phyloP scores from a whole-genome alignment of 1,140 invertebrate genomes.

The Drosophila sucinea region DNA sequence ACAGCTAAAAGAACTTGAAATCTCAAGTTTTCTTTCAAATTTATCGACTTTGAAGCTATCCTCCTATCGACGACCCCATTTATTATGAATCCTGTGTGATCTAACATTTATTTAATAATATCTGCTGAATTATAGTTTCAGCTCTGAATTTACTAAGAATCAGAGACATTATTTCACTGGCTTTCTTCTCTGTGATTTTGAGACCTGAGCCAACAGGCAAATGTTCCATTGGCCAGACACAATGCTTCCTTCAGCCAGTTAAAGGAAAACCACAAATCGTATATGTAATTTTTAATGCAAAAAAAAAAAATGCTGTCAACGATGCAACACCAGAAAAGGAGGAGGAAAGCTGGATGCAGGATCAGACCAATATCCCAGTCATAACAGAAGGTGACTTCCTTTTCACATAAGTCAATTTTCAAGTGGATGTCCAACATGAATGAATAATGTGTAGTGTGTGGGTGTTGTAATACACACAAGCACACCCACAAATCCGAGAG shows the following conservation, averaged over 20 bases:
- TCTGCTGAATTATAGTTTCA: too few species aligned
- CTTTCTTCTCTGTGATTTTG: too few species aligned
- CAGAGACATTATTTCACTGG: too few species aligned
- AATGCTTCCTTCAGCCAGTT: slow-evolving; percentile 1
- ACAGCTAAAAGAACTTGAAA: too few species aligned
- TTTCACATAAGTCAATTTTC: slow-evolving; percentile 64
- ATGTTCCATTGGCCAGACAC: too few species aligned
- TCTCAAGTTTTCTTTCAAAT: too few species aligned
- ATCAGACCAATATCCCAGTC: background rate
- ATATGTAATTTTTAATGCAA: slow-evolving; percentile 53
- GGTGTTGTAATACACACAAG: slow-evolving; percentile 24
- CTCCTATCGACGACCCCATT: too few species aligned
- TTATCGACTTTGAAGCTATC: too few species aligned
- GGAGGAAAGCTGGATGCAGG: background rate
- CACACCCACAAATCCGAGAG: slow-evolving; percentile 38
- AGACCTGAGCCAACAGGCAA: too few species aligned
- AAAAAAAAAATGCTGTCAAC: slow-evolving; percentile 54
- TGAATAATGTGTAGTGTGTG: slow-evolving; percentile 57
- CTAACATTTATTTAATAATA: too few species aligned
- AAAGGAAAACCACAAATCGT: slow-evolving; percentile 33
- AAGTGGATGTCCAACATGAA: slow-evolving; percentile 67
- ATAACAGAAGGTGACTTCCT: slow-evolving; percentile 16
- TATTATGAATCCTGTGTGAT: too few species aligned
- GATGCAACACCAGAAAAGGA: slow-evolving; percentile 20
- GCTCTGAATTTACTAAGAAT: too few species aligned